Percentiles rank a stretch among this genome's conserved stretches.
Evolutionary conservation across 2,888 invertebrate species (phyloP).

Genomic region (Cheilosia vernalis): DNA sequence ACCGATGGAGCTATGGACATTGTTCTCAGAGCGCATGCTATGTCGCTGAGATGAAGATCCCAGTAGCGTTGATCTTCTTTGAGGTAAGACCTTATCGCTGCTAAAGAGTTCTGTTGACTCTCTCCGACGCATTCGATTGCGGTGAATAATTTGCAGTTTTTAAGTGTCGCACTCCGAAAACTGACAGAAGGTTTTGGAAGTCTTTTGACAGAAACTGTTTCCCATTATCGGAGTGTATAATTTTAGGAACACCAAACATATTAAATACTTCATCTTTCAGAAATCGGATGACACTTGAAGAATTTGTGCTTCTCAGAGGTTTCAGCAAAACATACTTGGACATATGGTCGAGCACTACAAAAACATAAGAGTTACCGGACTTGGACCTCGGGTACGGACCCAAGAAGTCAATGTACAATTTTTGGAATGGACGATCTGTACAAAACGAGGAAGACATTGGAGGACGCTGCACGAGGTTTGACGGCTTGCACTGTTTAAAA

Average conservation of each 20-base stretch:
- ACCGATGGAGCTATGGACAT: slow-evolving; percentile 39
- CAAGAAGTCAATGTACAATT: slow-evolving; percentile 3
- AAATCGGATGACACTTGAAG: neutral
- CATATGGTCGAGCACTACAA: neutral
- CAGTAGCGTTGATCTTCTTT: slow-evolving; percentile 65
- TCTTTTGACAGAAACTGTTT: slow-evolving; percentile 72
- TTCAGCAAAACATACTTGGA: neutral
- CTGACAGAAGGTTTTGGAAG: slow-evolving; percentile 54
- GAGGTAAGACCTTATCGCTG: slow-evolving; percentile 76
- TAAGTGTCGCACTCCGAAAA: neutral
- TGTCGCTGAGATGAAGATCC: slow-evolving; percentile 57
- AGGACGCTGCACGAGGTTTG: slow-evolving; percentile 2
- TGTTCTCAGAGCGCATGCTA: slow-evolving; percentile 49
- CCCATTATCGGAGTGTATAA: slow-evolving; percentile 76
- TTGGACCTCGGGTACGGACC: slow-evolving; percentile 1
- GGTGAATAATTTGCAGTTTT: slow-evolving; percentile 60
- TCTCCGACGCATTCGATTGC: slow-evolving; percentile 78
- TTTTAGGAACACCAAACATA: slow-evolving; percentile 19
- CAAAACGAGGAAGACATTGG: neutral
- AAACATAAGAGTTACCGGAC: neutral
- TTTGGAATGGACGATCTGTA: neutral
- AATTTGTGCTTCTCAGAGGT: slow-evolving; percentile 2
- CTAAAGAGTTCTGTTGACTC: slow-evolving; percentile 78
- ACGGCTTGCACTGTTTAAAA: slow-evolving; percentile 17
- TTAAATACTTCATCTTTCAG: slow-evolving; percentile 1